Conservation (phyloP, 53 echinoderm and acorn worm species). For the Luidia sarsii region DNA sequence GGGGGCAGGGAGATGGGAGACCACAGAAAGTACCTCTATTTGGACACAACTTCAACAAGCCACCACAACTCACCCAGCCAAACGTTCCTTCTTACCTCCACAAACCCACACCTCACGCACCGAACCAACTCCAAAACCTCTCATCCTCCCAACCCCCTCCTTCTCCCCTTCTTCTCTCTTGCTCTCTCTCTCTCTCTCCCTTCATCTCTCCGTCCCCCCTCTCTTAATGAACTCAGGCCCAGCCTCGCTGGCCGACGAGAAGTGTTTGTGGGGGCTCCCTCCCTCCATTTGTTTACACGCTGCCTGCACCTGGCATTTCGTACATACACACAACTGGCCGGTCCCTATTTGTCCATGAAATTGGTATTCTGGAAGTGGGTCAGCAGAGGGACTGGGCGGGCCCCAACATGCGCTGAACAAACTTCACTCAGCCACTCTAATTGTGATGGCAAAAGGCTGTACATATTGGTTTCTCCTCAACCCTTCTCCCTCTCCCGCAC, state of each 20-base stretch:
- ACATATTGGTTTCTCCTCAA: background rate
- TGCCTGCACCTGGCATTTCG: conserved; percentile 47
- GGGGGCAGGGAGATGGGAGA: too few relatives aligned
- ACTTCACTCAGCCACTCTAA: conserved; percentile 17
- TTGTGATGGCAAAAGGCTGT: background rate
- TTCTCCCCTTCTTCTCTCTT: too few relatives aligned
- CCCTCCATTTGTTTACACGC: conserved; percentile 29
- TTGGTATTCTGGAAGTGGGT: conserved; percentile 53
- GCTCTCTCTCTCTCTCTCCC: too few relatives aligned
- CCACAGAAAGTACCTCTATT: too few relatives aligned
- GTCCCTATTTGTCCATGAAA: conserved; percentile 55
- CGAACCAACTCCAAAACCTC: too few relatives aligned
- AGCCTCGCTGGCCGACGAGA: conserved; percentile 14
- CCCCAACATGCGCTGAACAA: conserved; percentile 7
- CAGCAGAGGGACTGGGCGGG: conserved; percentile 8
- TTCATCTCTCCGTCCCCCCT: background rate
- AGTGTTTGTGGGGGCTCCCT: conserved; percentile 27
- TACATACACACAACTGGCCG: conserved; percentile 36
- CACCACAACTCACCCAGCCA: too few relatives aligned
- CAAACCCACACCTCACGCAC: too few relatives aligned
- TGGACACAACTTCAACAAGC: too few relatives aligned
- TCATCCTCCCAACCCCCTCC: too few relatives aligned
- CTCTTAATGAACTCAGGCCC: conserved; percentile 44
- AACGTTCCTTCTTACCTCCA: too few relatives aligned
- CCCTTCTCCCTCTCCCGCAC: too few relatives aligned